Evolutionary conservation across 2,888 invertebrate genomes (phyloP).

Genomic region (Cancer borealis): DNA sequence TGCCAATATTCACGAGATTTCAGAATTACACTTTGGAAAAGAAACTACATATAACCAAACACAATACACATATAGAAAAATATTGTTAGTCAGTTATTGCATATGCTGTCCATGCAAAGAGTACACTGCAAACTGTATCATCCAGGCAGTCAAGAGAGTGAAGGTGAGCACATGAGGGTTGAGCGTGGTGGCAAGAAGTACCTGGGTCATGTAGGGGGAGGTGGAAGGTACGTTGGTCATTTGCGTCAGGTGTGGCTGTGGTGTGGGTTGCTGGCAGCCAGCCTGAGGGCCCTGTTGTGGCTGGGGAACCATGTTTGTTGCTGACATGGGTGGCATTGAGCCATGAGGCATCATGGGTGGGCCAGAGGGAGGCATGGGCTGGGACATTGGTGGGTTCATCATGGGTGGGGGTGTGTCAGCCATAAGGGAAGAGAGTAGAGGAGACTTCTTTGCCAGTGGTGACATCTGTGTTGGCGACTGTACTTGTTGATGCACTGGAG

Average conservation of each 20-base stretch:
- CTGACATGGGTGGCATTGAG: slow-evolving; percentile 74
- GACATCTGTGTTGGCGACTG: slow-evolving; percentile 78
- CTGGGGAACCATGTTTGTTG: slow-evolving; percentile 70
- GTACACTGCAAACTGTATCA: background rate
- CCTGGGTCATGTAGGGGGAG: slow-evolving; percentile 75
- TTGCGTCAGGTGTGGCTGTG: slow-evolving; percentile 72
- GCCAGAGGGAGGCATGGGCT: slow-evolving; percentile 77
- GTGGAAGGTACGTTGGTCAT: slow-evolving; percentile 73
- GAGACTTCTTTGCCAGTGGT: slow-evolving; percentile 81
- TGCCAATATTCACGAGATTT: background rate
- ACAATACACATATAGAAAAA: background rate
- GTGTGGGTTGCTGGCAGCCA: slow-evolving; percentile 71
- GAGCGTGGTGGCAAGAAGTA: slow-evolving; percentile 48
- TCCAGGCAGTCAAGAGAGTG: slow-evolving; percentile 14
- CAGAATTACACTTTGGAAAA: background rate
- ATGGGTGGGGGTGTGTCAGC: slow-evolving; percentile 78
- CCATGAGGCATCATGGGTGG: slow-evolving; percentile 76
- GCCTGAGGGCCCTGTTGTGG: slow-evolving; percentile 69
- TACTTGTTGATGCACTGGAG: slow-evolving; percentile 67
- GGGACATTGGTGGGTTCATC: slow-evolving; percentile 76
- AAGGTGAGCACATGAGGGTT: slow-evolving; percentile 44
- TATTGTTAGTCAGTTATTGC: slow-evolving; percentile 55
- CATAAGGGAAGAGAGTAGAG: slow-evolving; percentile 81
- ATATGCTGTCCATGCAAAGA: slow-evolving; percentile 49
- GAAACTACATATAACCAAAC: background rate